Evolutionary conservation across 2,113 vertebrate species (phyloP).

Genomic region (Mionectes macconnelli): DNA sequence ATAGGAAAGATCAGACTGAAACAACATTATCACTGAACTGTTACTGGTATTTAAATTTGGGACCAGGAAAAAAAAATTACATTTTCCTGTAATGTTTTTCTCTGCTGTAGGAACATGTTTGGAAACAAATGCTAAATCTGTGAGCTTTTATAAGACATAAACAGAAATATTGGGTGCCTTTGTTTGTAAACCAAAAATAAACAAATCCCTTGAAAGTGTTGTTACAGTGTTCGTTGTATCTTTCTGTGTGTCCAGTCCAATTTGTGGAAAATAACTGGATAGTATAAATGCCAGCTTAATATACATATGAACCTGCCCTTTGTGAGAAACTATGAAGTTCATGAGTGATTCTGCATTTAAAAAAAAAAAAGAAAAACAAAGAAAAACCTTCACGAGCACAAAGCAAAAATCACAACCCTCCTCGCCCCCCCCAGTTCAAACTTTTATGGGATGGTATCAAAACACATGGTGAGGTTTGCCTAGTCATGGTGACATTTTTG

Average conservation of each 20-base stretch:
- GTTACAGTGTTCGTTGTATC: slow-evolving; percentile 51
- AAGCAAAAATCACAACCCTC: not conserved
- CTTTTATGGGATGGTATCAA: not conserved
- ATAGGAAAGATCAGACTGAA: slow-evolving; percentile 14
- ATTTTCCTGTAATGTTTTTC: slow-evolving; percentile 46
- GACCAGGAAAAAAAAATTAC: slow-evolving; percentile 34
- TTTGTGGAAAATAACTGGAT: not conserved
- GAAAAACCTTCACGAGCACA: not conserved
- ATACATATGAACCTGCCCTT: rapidly evolving
- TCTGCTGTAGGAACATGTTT: slow-evolving; percentile 53
- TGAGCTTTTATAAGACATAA: slow-evolving; percentile 75
- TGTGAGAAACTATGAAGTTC: not conserved
- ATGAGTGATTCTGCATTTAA: not conserved
- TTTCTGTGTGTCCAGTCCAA: not conserved
- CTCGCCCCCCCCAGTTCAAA: not conserved
- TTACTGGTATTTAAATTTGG: slow-evolving; percentile 46
- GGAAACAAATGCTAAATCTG: slow-evolving; percentile 67
- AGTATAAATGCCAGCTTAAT: not conserved
- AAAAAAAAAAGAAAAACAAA: not conserved
- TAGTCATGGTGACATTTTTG: not conserved
- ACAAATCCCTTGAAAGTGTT: slow-evolving; percentile 72
- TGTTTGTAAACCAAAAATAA: slow-evolving; percentile 92
- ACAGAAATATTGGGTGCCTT: slow-evolving; percentile 87
- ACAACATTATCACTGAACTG: slow-evolving; percentile 16
- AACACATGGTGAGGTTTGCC: not conserved